Evolutionary conservation across 2,113 vertebrate species (phyloP), one percentile per base, ranked within the genome.

Genomic region (Gobius niger): DNA sequence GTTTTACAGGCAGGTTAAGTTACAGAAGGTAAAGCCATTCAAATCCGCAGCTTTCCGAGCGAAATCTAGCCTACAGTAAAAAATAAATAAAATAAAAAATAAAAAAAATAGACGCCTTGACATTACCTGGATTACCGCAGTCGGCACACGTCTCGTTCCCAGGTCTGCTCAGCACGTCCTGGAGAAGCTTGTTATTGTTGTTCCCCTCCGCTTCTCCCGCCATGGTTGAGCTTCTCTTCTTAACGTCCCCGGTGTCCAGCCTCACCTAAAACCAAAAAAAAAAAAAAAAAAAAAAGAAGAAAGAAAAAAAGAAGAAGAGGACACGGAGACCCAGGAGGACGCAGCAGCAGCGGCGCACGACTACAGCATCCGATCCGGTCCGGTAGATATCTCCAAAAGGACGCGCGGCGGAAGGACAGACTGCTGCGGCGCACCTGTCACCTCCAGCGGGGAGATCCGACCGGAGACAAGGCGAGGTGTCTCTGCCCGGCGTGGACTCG

Each of bases 91-190:
- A n/a, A 34, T 34, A 4, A 34, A 34, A 34, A 24, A 24, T 2
- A 24, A 24, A 24, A 34, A 34, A 34, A n/a, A n/a, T n/a, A n/a
- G 3, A 4, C 24, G 24, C 2, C 24, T 34, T 34, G 24, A 34
- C 24, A 34, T 52, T 78, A 91, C 90, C 90, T 89, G 90, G 86
- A 57, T 90, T 91, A 78, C 87, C 90, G 90, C 90, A 91, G 86
- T 91, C 88, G 14, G 87, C 88, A 61, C 90, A 91, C 61, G 74
- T 78, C 7, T 80, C 87, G 82, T 91, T 90, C 47, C 82, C 88
- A 13, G 86, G 63, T 85, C 75, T 80, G 15, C 52, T 65, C 78
- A 90, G 73, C 63, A 88, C 86, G 77, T 90, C 88, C 44, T 88
- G 86, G 81, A 91, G 78, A 63, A 84, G 85, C 82, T 73, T 73